Percentiles rank a stretch among this genome's conserved stretches.
phyloP scores from a whole-genome alignment of 2,888 invertebrate species.

The Platycheirus albimanus region DNA sequence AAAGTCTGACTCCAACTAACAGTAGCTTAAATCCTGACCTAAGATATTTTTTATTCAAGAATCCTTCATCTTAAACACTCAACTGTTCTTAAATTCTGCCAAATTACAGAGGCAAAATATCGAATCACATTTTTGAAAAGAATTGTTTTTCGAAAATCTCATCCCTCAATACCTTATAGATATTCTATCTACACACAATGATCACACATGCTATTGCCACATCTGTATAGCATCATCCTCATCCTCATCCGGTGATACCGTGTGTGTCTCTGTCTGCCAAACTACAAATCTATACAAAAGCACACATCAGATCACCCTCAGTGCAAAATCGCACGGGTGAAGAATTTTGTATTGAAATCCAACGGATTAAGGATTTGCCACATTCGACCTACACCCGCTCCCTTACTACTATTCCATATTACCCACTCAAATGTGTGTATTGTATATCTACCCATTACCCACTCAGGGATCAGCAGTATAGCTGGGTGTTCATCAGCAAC shows the following conservation, averaged over 20 bases:
- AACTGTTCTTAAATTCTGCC: too few relatives aligned
- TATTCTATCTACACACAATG: background rate
- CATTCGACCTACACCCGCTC: constrained; percentile 78
- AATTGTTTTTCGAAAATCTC: constrained; percentile 26
- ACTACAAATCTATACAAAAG: constrained; percentile 60
- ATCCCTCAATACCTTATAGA: too few relatives aligned
- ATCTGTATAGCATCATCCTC: background rate
- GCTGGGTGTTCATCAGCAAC: background rate
- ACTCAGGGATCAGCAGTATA: constrained; percentile 20
- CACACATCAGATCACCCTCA: constrained; percentile 52
- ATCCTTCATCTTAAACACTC: too few relatives aligned
- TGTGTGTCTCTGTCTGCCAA: constrained; percentile 40
- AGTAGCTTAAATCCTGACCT: too few relatives aligned
- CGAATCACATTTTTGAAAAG: too few relatives aligned
- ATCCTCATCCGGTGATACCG: constrained; percentile 3
- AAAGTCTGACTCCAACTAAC: too few relatives aligned
- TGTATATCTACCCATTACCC: constrained; percentile 1
- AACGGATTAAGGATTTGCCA: constrained; percentile 82
- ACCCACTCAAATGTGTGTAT: constrained; percentile 34
- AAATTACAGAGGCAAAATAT: too few relatives aligned
- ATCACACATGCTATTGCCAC: constrained; percentile 5
- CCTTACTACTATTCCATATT: background rate
- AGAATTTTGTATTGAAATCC: constrained; percentile 81
- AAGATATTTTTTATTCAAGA: too few relatives aligned
- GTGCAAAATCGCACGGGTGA: constrained; percentile 73